phyloP scores from a whole-genome alignment of 2,113 vertebrate genomes.

The Cettia cetti region DNA sequence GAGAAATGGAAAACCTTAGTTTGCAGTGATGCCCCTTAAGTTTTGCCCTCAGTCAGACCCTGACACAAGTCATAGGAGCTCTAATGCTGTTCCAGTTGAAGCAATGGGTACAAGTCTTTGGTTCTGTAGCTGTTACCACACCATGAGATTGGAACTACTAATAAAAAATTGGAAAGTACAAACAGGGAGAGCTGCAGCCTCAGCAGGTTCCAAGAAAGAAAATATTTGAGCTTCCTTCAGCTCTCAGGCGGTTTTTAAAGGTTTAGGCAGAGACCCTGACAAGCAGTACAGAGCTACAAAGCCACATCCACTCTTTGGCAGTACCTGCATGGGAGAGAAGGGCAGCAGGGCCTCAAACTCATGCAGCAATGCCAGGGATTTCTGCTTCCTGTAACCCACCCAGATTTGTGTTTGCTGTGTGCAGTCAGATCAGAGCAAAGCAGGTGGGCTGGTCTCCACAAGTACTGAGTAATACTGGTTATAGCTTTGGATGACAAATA shows the following conservation, averaged over 20 bases:
- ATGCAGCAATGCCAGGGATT: not conserved
- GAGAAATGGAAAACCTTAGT: not conserved
- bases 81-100: not conserved
- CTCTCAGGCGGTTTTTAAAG: not conserved
- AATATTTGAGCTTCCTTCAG: not conserved
- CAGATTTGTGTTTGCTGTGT: not conserved
- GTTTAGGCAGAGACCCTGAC: not conserved
- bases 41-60: not conserved
- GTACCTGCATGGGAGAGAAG: not conserved
- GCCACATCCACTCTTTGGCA: not conserved
- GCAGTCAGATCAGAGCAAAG: not conserved
- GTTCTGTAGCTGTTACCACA: not conserved
- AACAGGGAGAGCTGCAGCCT: not conserved
- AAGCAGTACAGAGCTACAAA: not conserved
- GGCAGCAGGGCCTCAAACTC: not conserved
- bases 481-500: not conserved
- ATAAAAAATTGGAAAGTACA: not conserved
- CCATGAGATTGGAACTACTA: not conserved
- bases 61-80: not conserved
- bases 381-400: not conserved
- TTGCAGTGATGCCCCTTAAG: not conserved
- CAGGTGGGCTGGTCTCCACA: not conserved
- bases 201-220: not conserved
- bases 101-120: not conserved
- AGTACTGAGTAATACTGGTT: not conserved